phyloP scores from a whole-genome alignment of 2,113 vertebrate species.

The Chrysemys picta region DNA sequence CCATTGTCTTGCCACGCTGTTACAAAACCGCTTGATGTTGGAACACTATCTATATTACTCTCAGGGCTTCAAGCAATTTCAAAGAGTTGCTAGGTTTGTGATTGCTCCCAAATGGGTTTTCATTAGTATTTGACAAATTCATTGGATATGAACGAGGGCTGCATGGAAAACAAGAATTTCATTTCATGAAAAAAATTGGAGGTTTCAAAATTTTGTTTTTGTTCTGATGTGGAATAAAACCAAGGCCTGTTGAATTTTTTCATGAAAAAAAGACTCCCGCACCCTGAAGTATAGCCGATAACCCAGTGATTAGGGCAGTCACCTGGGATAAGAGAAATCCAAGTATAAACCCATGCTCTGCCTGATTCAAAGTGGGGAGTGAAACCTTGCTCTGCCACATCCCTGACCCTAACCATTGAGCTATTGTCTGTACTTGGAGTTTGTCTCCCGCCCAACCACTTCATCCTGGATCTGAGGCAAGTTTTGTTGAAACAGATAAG shows the following conservation, averaged over 20 bases:
- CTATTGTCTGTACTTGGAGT: not conserved
- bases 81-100: not conserved
- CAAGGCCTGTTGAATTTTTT: not conserved
- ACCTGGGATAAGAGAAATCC: not conserved
- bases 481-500: not conserved
- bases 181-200: not conserved
- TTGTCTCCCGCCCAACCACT: not conserved
- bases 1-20: not conserved
- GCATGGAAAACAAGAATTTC: not conserved
- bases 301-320: not conserved
- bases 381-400: not conserved
- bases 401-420: not conserved
- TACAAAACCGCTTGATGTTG: not conserved
- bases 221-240: not conserved
- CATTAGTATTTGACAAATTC: slow-evolving; percentile 39
- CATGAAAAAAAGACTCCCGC: not conserved
- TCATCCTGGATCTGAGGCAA: not conserved
- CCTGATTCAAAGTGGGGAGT: not conserved
- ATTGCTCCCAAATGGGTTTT: slow-evolving; percentile 35
- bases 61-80: slow-evolving; percentile 8
- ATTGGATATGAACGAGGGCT: not conserved
- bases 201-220: not conserved
- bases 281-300: too few relatives aligned
- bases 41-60: not conserved
- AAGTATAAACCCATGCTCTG: not conserved